These are phyloP conservation scores for Acleris cristana DNA, from an alignment of 2,888 invertebrate genomes.

Conservation along the genomic window DNA sequence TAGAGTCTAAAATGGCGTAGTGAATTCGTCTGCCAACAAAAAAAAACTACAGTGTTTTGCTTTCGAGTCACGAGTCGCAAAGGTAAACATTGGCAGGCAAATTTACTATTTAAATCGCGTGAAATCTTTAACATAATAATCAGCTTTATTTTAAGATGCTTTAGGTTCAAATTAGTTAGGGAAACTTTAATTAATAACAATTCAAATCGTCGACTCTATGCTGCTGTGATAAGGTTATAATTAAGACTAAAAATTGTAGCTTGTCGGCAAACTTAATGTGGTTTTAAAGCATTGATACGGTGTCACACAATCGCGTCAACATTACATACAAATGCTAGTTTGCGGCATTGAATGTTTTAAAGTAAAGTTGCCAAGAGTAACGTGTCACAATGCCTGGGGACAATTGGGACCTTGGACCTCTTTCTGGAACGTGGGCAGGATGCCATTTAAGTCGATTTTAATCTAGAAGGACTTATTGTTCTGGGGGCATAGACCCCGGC, in stretches of 20 bases:
- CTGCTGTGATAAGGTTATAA: background rate
- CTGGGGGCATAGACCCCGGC: conserved; percentile 21
- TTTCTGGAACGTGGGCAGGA: conserved; percentile 21
- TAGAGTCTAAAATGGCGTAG: conserved; percentile 24
- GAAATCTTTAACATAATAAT: background rate
- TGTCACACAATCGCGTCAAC: too few species aligned
- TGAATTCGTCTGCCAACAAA: conserved; percentile 27
- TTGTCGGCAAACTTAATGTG: conserved; percentile 4
- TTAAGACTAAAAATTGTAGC: background rate
- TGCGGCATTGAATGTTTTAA: too few species aligned
- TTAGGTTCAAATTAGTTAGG: background rate
- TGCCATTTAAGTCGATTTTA: conserved; percentile 23
- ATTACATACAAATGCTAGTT: too few species aligned
- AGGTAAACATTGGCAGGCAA: conserved; percentile 25
- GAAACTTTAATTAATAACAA: background rate
- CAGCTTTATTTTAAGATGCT: background rate
- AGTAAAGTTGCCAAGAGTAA: conserved; percentile 19
- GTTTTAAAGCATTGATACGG: background rate
- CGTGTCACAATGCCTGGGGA: conserved; percentile 24
- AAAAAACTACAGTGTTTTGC: conserved; percentile 23
- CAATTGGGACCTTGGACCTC: conserved; percentile 25
- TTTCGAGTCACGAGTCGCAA: conserved; percentile 29
- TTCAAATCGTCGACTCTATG: background rate
- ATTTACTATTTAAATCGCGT: background rate
- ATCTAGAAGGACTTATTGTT: conserved; percentile 14